phyloP scores from a whole-genome alignment of 2,797 vertebrate genomes.

The Pantherophis vulpinus region DNA sequence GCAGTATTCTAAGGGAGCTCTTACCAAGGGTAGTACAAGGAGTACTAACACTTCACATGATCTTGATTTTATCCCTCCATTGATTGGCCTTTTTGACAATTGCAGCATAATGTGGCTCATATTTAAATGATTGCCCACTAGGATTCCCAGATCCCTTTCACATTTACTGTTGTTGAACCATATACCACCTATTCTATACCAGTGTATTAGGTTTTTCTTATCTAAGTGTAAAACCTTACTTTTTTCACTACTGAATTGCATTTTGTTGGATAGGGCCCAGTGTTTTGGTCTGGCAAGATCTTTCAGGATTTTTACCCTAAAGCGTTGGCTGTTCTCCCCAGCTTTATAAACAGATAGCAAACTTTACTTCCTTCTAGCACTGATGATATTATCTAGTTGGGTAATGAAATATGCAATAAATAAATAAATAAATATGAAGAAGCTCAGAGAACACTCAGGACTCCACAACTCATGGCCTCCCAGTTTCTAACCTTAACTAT shows the following conservation, averaged over 20 bases:
- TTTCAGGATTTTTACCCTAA: no score
- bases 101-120: background rate
- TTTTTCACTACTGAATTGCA: no score
- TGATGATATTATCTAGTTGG: background rate
- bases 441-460: background rate
- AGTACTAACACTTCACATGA: background rate
- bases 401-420: background rate
- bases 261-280: no score
- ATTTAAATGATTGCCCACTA: background rate
- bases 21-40: background rate
- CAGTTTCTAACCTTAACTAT: background rate
- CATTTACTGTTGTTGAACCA: background rate
- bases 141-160: background rate
- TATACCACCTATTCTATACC: background rate
- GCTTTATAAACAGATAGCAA: background rate
- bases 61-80: background rate
- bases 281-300: no score
- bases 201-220: background rate
- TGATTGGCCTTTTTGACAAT: background rate
- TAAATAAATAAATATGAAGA: background rate
- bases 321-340: background rate
- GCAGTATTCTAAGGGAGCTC: background rate
- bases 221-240: background rate
- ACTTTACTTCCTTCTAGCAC: background rate
- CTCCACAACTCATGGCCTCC: background rate